phyloP scores from a whole-genome alignment of 2,888 invertebrate species.

The Myopa tessellatipennis region DNA sequence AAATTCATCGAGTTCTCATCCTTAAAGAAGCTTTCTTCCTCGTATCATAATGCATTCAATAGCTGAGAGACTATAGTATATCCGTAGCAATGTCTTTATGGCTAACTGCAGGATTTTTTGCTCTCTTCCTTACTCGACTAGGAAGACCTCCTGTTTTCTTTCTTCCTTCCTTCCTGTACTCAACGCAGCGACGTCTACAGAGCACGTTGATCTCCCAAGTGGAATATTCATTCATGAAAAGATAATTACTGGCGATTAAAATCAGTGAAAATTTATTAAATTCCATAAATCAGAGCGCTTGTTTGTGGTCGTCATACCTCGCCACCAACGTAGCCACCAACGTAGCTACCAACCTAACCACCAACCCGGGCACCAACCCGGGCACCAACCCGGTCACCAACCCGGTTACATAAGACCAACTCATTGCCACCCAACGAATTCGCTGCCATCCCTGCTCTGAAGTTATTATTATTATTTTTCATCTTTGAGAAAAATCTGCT shows the following conservation, averaged over 20 bases:
- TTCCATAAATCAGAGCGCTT: slow-evolving; percentile 61
- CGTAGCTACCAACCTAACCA: background rate
- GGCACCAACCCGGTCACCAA: too few species aligned
- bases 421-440: slow-evolving; percentile 9
- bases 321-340: slow-evolving; percentile 15
- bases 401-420: background rate
- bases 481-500: slow-evolving; percentile 14
- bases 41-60: too few species aligned
- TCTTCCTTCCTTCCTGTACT: too few species aligned
- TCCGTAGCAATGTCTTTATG: too few species aligned
- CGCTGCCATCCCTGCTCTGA: slow-evolving; percentile 1
- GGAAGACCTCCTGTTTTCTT: too few species aligned
- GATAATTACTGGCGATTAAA: slow-evolving; percentile 64
- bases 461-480: slow-evolving; percentile 36
- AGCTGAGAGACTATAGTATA: too few species aligned
- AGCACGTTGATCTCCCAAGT: slow-evolving; percentile 17
- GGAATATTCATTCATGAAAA: slow-evolving; percentile 43
- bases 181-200: background rate
- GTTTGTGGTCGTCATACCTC: slow-evolving; percentile 35
- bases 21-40: too few species aligned
- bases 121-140: background rate
- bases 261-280: slow-evolving; percentile 65
- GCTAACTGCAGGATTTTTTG: background rate
- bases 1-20: too few species aligned
- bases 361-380: too few species aligned